Evolutionary conservation across 2,797 vertebrate genomes (phyloP).

Genomic region (Enteromius anoplus): DNA sequence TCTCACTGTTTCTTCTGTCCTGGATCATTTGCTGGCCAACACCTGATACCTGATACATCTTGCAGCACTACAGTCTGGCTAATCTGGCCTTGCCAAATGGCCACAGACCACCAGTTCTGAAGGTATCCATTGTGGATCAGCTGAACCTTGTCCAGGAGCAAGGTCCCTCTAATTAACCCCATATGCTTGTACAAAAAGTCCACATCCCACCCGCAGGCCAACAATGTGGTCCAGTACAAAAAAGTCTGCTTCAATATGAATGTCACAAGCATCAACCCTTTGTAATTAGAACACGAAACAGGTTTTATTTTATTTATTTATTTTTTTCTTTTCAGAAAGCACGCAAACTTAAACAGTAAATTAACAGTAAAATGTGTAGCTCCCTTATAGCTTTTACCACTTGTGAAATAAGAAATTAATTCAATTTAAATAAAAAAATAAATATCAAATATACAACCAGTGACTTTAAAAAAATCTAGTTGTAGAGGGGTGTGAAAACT

Average conservation of each 20-base stretch:
- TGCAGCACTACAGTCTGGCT: slow-evolving; percentile 68
- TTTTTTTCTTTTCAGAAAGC: slow-evolving; percentile 46
- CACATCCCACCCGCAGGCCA: slow-evolving; percentile 66
- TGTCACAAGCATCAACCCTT: slow-evolving; percentile 16
- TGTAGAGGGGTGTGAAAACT: background rate
- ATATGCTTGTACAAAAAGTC: slow-evolving; percentile 76
- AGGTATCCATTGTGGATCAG: slow-evolving; percentile 72
- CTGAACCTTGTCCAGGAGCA: slow-evolving; percentile 76
- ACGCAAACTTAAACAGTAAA: slow-evolving; percentile 48
- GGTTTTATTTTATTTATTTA: slow-evolving; percentile 27
- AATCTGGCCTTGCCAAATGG: slow-evolving; percentile 78
- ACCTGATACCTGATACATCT: slow-evolving; percentile 78
- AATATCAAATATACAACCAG: background rate
- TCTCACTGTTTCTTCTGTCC: slow-evolving; percentile 70
- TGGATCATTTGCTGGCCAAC: slow-evolving; percentile 79
- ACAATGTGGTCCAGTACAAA: background rate
- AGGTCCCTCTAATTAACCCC: slow-evolving; percentile 77
- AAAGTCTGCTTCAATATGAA: background rate
- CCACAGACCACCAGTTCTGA: slow-evolving; percentile 78
- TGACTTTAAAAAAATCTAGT: slow-evolving; percentile 1
- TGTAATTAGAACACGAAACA: slow-evolving; percentile 66
- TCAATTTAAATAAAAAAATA: background rate
- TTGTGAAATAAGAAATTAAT: background rate
- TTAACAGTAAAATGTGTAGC: slow-evolving; percentile 29
- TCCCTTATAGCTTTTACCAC: too few species aligned